Percentiles rank a stretch among this genome's conserved stretches.
phyloP scores from a whole-genome alignment of 2,888 invertebrate genomes.

The Conus canariensis region DNA sequence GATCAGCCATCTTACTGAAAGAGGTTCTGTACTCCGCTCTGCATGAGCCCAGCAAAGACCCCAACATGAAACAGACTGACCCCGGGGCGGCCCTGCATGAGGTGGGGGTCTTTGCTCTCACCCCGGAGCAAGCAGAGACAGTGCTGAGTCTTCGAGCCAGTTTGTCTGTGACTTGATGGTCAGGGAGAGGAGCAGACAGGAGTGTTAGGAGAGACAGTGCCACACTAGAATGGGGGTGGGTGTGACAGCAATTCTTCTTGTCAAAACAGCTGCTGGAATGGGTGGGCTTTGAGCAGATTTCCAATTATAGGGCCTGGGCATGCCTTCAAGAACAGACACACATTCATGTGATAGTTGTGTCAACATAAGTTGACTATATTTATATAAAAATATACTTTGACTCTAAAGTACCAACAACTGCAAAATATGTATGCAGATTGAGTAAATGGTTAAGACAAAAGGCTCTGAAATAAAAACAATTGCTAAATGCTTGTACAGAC shows the following conservation, averaged over 20 bases:
- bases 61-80: conserved; percentile 52
- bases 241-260: background rate
- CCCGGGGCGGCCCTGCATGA: conserved; percentile 71
- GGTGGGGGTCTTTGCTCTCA: conserved; percentile 73
- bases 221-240: background rate
- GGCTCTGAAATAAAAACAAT: no score
- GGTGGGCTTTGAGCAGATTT: background rate
- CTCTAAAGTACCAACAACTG: no score
- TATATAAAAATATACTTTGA: no score
- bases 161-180: conserved; percentile 46
- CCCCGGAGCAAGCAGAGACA: conserved; percentile 56
- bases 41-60: conserved; percentile 57
- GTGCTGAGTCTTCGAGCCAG: conserved; percentile 60
- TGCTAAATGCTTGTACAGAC: no score
- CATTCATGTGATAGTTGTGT: background rate
- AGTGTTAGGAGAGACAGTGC: background rate
- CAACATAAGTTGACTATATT: no score
- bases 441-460: no score
- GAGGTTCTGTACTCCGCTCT: conserved; percentile 81
- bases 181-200: background rate
- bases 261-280: background rate
- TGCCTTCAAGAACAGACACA: background rate
- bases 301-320: background rate
- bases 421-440: no score
- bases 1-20: conserved; percentile 88